phyloP scores from a whole-genome alignment of 2,797 vertebrate genomes.

The Acropternis orthonyx region DNA sequence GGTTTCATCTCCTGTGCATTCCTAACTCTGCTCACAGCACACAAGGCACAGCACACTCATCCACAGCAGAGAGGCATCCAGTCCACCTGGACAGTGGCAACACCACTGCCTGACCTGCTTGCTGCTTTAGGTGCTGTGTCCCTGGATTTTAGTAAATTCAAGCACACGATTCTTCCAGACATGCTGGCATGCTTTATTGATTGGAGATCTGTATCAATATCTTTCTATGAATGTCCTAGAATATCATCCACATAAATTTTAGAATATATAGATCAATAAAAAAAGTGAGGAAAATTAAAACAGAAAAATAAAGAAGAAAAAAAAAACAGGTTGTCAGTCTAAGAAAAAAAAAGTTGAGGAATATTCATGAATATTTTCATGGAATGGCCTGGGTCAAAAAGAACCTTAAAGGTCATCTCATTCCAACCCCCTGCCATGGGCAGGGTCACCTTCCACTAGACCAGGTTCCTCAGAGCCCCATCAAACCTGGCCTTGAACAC shows the following conservation, averaged over 20 bases:
- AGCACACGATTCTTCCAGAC: not conserved
- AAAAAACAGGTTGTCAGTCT: not conserved
- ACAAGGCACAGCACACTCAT: not conserved
- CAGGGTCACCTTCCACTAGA: not conserved
- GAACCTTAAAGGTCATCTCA: fast-evolving
- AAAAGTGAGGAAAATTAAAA: fast-evolving
- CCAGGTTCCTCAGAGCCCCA: not conserved
- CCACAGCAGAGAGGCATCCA: not conserved
- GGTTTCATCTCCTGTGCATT: not conserved
- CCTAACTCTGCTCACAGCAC: not conserved
- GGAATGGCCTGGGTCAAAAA: not conserved
- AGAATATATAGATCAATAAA: not conserved
- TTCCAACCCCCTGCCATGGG: not conserved
- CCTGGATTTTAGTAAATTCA: not conserved
- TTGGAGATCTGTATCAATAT: not conserved
- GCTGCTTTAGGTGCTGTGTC: not conserved
- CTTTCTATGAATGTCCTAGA: not conserved
- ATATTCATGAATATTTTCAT: not conserved
- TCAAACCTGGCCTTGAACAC: not conserved
- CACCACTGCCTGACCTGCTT: not conserved
- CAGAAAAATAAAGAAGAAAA: not conserved
- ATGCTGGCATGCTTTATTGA: not conserved
- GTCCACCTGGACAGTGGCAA: not conserved
- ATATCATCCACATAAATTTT: not conserved
- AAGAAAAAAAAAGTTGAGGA: not conserved